Conservation (phyloP, 2,797 vertebrate species). For the Rhinatrema bivittatum region DNA sequence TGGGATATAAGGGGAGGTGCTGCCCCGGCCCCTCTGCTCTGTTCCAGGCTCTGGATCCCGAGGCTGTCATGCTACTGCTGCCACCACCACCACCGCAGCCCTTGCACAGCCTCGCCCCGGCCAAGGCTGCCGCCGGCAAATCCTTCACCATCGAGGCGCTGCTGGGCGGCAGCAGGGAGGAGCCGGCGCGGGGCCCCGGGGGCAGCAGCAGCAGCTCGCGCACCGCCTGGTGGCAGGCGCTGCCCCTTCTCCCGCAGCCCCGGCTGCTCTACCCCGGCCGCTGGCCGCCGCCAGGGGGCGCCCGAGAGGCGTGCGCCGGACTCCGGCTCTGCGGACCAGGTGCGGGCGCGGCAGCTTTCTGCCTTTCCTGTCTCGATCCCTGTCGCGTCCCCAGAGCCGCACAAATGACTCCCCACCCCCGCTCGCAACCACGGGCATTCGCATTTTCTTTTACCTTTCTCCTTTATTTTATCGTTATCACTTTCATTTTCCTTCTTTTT, state of each 20-base stretch:
- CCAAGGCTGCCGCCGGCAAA: slow-evolving; percentile 42
- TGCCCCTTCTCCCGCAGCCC: slow-evolving; percentile 38
- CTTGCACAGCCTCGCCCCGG: neutral
- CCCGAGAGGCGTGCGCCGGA: slow-evolving; percentile 46
- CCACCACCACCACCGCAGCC: no score
- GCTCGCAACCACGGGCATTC: no score
- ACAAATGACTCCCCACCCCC: no score
- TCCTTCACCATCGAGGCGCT: slow-evolving; percentile 78
- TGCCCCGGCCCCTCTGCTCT: neutral
- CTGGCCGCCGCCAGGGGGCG: no score
- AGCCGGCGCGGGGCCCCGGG: fast-evolving
- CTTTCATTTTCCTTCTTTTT: no score
- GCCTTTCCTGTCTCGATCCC: no score
- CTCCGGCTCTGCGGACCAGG: slow-evolving; percentile 58
- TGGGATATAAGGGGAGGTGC: neutral
- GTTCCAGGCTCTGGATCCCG: neutral
- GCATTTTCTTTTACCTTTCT: no score
- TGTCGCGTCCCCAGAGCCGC: no score
- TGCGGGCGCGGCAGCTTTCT: slow-evolving; percentile 30
- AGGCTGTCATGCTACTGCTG: slow-evolving; percentile 23
- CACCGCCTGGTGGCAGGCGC: slow-evolving; percentile 38
- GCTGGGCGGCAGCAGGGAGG: slow-evolving; percentile 52
- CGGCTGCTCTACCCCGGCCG: slow-evolving; percentile 50
- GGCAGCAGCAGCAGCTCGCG: neutral
- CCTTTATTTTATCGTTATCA: no score